These are phyloP conservation scores for Phaethornis superciliosus DNA, from an alignment of 2,113 vertebrate genomes.

Conservation along the genomic window DNA sequence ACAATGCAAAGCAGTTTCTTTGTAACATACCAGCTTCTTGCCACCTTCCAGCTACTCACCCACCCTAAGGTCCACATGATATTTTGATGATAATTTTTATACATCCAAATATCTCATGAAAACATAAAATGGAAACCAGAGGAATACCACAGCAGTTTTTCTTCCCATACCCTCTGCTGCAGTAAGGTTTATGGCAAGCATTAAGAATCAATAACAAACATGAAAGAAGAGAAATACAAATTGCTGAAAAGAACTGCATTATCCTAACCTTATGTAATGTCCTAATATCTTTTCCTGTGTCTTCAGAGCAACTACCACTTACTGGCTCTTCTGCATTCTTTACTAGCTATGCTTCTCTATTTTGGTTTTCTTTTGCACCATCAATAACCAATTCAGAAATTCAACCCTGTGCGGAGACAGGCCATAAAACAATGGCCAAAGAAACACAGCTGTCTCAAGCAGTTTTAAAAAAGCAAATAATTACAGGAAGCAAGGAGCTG, in stretches of 20 bases:
- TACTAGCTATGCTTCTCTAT: neutral
- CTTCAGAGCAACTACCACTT: neutral
- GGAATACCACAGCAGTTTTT: neutral
- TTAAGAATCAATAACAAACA: neutral
- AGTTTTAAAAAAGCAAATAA: neutral
- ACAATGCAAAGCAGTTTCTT: neutral
- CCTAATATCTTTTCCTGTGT: neutral
- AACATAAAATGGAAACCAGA: neutral
- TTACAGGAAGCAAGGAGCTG: neutral
- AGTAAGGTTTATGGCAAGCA: neutral
- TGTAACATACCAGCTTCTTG: neutral
- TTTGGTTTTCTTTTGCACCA: neutral
- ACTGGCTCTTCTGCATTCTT: neutral
- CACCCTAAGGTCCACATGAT: neutral
- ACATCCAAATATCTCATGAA: neutral
- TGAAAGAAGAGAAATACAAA: fast-evolving
- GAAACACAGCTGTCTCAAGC: neutral
- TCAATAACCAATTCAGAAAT: neutral
- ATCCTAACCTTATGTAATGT: neutral
- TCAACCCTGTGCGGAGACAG: neutral
- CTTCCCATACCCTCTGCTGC: neutral
- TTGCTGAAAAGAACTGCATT: fast-evolving
- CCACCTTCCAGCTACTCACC: neutral
- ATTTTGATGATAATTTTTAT: neutral
- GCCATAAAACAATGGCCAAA: neutral